Conservation (phyloP, 2,113 vertebrate genomes). For the Syrrhaptes paradoxus region DNA sequence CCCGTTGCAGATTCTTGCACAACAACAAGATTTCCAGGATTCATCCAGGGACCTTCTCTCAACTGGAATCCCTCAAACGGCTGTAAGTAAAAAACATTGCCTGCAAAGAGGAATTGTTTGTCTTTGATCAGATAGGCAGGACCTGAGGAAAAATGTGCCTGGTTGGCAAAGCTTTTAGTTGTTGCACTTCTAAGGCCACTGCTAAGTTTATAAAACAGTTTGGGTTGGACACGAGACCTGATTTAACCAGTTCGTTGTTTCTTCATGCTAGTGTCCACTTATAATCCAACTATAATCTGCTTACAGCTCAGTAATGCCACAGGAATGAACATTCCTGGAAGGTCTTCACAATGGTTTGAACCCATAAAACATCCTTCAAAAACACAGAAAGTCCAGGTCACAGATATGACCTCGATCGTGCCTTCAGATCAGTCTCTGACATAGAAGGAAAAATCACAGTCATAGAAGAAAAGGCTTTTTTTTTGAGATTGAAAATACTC, state of each 20-base stretch:
- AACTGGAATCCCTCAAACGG: conserved; percentile 87
- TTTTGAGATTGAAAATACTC: background rate
- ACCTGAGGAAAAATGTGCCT: background rate
- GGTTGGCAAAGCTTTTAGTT: conserved; percentile 6
- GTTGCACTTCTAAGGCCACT: conserved; percentile 7
- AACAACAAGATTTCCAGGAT: conserved; percentile 92
- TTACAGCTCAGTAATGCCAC: background rate
- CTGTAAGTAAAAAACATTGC: conserved; percentile 81
- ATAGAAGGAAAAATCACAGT: background rate
- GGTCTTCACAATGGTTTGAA: background rate
- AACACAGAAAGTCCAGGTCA: background rate
- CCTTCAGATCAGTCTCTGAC: background rate
- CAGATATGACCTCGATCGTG: background rate
- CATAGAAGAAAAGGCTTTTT: background rate
- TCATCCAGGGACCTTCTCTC: conserved; percentile 85
- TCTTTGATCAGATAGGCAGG: conserved; percentile 6
- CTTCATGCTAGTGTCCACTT: background rate
- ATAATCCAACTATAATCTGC: background rate
- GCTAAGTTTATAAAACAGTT: conserved; percentile 28
- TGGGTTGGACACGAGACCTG: background rate
- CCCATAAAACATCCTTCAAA: background rate
- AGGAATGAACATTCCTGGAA: background rate
- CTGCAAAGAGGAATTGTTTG: conserved; percentile 25
- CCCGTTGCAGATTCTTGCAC: conserved; percentile 86
- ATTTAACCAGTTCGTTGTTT: conserved; percentile 22